Percentiles rank a stretch among this genome's conserved stretches.
phyloP scores from a whole-genome alignment of 2,797 vertebrate species.

The Chaetodon trifasciatus region DNA sequence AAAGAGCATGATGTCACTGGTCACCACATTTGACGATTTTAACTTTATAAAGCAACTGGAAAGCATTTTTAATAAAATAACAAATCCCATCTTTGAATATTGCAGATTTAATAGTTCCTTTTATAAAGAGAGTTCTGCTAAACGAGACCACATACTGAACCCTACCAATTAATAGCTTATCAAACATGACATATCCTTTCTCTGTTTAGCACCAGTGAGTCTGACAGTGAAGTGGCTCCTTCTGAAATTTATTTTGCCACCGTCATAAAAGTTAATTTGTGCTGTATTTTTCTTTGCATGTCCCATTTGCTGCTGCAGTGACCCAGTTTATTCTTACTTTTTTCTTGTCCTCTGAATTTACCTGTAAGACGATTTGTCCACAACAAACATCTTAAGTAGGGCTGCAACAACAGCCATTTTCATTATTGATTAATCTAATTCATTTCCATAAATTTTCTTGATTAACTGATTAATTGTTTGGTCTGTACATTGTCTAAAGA shows the following conservation, averaged over 20 bases:
- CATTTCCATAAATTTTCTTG: background rate
- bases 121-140: slow-evolving; percentile 27
- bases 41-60: slow-evolving; percentile 53
- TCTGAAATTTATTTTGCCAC: slow-evolving; percentile 15
- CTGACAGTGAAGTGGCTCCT: slow-evolving; percentile 30
- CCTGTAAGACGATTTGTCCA: background rate
- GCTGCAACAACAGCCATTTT: background rate
- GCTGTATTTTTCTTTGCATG: background rate
- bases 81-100: slow-evolving; percentile 48
- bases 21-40: slow-evolving; percentile 58
- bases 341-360: background rate
- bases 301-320: slow-evolving; percentile 16
- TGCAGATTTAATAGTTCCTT: slow-evolving; percentile 46
- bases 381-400: background rate
- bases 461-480: background rate
- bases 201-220: slow-evolving; percentile 27
- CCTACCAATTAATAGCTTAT: slow-evolving; percentile 34
- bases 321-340: slow-evolving; percentile 14
- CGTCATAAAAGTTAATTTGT: slow-evolving; percentile 7
- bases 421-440: background rate
- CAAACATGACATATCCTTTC: slow-evolving; percentile 35
- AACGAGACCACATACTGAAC: slow-evolving; percentile 44
- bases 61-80: slow-evolving; percentile 53
- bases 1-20: slow-evolving; percentile 62
- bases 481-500: background rate